Conservation (phyloP, 37 sponge, comb jelly and placozoan species). For the Geodia barretti region DNA sequence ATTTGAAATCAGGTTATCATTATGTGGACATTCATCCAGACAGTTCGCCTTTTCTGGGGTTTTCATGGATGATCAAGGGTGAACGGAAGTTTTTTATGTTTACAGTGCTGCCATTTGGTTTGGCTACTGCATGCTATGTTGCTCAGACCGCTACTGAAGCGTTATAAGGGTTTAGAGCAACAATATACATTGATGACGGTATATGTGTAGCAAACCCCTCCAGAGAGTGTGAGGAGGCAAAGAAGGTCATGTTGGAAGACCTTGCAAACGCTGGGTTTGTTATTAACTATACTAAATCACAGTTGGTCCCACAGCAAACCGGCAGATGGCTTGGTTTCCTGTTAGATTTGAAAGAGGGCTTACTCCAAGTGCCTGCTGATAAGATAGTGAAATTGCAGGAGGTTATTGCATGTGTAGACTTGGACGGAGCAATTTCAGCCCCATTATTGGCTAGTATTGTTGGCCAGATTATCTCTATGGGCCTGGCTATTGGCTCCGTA, state of each 20-base stretch:
- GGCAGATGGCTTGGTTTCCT: conserved; percentile 27
- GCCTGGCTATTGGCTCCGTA: background rate
- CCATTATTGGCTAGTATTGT: background rate
- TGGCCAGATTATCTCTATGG: conserved; percentile 4
- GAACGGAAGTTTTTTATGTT: conserved; percentile 18
- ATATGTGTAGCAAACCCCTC: conserved; percentile 12
- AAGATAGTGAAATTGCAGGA: background rate
- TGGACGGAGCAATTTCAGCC: background rate
- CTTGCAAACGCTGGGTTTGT: conserved; percentile 21
- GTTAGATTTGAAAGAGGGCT: conserved; percentile 14
- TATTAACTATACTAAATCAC: conserved; percentile 7
- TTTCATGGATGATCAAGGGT: conserved; percentile 5
- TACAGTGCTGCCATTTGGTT: conserved; percentile 42
- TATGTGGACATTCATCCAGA: no score
- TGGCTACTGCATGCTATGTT: conserved; percentile 43
- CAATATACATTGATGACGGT: conserved; percentile 51
- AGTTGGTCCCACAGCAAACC: conserved; percentile 1
- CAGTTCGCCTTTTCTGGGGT: conserved; percentile 29
- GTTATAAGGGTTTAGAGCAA: conserved; percentile 14
- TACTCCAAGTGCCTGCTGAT: conserved; percentile 10
- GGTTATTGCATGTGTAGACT: background rate
- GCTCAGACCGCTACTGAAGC: conserved; percentile 14
- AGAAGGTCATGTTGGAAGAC: background rate
- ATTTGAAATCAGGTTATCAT: conserved; percentile 47
- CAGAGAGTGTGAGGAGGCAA: background rate